phyloP scores from a whole-genome alignment of 2,113 vertebrate genomes.

The Neomonachus schauinslandi region DNA sequence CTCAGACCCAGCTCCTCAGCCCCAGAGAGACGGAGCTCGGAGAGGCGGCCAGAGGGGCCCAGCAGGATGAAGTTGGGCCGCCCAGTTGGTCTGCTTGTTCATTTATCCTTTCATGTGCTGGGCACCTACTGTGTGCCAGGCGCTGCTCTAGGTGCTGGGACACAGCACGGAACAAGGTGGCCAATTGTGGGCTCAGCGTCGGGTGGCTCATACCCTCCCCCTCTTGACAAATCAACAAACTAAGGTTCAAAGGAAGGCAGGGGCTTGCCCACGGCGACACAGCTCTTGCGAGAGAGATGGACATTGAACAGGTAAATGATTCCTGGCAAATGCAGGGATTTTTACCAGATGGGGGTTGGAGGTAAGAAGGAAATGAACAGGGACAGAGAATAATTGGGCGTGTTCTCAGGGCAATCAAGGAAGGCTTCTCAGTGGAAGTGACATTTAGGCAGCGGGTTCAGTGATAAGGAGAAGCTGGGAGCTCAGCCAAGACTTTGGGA shows the following conservation, averaged over 20 bases:
- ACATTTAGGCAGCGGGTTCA: neutral
- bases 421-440: neutral
- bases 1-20: neutral
- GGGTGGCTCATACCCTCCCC: neutral
- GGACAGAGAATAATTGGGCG: neutral
- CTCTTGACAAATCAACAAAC: neutral
- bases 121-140: neutral
- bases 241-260: neutral
- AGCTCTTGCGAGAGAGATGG: neutral
- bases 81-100: neutral
- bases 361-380: neutral
- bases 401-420: neutral
- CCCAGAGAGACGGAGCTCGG: neutral
- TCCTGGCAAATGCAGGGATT: neutral
- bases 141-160: neutral
- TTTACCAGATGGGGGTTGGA: neutral
- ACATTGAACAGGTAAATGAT: neutral
- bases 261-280: neutral
- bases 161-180: neutral
- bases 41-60: neutral
- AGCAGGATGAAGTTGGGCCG: neutral
- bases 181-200: neutral
- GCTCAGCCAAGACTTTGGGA: neutral
- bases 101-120: accelerated
- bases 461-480: neutral